Evolutionary conservation across 2,888 invertebrate genomes (phyloP).

Genomic region (Antheraea yamamai): DNA sequence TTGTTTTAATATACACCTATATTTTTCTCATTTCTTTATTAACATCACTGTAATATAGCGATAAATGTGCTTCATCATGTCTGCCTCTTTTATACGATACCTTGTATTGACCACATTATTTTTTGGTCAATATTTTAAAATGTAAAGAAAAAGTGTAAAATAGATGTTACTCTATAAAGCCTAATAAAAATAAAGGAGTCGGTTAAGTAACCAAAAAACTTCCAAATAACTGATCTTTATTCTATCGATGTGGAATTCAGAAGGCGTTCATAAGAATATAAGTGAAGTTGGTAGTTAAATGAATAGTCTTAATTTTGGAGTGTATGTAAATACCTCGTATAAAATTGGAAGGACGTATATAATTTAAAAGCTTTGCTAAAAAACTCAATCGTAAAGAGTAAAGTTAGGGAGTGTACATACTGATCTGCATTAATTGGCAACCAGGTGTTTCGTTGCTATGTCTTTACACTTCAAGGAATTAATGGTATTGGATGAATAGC

Average conservation of each 20-base stretch:
- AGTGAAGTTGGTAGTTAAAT: background rate
- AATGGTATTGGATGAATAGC: too few relatives aligned
- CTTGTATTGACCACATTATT: background rate
- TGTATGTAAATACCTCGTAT: too few relatives aligned
- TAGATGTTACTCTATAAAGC: background rate
- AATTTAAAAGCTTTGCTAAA: too few relatives aligned
- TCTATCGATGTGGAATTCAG: background rate
- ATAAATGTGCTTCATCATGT: background rate
- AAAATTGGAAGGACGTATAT: too few relatives aligned
- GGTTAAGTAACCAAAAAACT: background rate
- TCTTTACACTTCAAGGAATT: too few relatives aligned
- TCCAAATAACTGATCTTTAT: background rate
- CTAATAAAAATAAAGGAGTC: too few relatives aligned
- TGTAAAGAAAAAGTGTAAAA: background rate
- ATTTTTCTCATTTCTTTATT: background rate
- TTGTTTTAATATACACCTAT: background rate
- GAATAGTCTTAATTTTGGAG: background rate
- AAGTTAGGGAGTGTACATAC: too few relatives aligned
- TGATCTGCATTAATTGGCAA: too few relatives aligned
- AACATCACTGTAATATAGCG: background rate
- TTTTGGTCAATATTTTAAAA: background rate
- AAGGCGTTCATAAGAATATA: background rate
- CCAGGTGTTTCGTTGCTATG: too few relatives aligned
- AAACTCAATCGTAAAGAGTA: too few relatives aligned
- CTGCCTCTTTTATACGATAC: background rate